These are phyloP conservation scores for Tetragnatha versicolor DNA, from an alignment of 1,140 invertebrate genomes.

Conservation along the genomic window DNA sequence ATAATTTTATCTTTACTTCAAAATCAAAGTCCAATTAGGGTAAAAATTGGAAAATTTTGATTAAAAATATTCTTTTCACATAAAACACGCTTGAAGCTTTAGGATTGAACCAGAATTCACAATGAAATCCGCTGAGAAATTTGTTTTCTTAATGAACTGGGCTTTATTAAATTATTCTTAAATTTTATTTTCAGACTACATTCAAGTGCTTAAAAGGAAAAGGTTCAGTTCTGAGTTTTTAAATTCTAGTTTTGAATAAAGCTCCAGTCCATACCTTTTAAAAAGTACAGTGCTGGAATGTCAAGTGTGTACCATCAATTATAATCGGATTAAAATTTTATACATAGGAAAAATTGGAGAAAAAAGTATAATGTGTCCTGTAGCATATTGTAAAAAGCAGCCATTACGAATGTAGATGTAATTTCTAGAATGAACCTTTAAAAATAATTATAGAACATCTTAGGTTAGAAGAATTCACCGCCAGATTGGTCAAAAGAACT, in stretches of 20 bases:
- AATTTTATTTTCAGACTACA: conserved; percentile 20
- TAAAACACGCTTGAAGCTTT: conserved; percentile 6
- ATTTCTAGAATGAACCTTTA: no score
- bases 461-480: no score
- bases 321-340: background rate
- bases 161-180: conserved; percentile 41
- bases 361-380: no score
- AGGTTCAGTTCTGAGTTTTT: background rate
- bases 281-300: background rate
- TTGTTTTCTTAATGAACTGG: conserved; percentile 33
- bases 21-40: conserved; percentile 41
- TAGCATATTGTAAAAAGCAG: no score
- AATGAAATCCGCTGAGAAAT: background rate
- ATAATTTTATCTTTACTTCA: background rate
- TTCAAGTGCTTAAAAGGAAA: background rate
- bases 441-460: no score
- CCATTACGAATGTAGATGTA: no score
- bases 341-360: no score
- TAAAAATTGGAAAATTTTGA: background rate
- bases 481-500: no score
- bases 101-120: background rate
- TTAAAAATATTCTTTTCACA: conserved; percentile 22
- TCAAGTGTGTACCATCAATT: background rate
- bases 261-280: background rate
- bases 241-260: background rate